These are phyloP conservation scores for Hippocampus zosterae DNA, from an alignment of 2,113 vertebrate genomes.

Conservation along the genomic window DNA sequence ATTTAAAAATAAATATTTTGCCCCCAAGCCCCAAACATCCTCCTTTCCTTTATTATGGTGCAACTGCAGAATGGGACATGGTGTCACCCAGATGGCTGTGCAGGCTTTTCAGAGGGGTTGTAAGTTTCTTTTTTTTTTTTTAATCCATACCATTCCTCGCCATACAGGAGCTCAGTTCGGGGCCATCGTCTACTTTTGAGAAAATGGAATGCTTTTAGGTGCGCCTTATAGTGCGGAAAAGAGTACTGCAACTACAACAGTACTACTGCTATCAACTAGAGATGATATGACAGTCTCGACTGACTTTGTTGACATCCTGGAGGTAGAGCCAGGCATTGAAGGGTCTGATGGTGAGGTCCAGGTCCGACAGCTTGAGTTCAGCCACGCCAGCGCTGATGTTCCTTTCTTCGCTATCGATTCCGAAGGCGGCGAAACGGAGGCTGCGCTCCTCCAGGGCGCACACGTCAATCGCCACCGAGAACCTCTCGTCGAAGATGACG, in stretches of 20 bases:
- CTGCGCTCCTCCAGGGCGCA: constrained; percentile 82
- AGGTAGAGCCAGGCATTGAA: constrained; percentile 96
- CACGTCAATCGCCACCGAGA: constrained; percentile 81
- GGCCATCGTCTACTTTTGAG: no score
- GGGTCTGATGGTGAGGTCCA: constrained; percentile 82
- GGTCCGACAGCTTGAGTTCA: constrained; percentile 88
- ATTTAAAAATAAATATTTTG: no score
- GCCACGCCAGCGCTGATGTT: constrained; percentile 85
- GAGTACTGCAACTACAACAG: background rate
- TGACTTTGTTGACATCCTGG: constrained; percentile 90
- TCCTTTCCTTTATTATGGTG: no score
- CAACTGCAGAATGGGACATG: no score
- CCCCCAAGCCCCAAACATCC: no score
- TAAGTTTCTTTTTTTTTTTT: no score
- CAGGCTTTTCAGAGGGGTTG: no score
- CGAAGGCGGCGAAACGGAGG: constrained; percentile 85
- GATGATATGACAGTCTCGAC: background rate
- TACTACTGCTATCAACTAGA: background rate
- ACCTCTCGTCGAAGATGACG: constrained; percentile 87
- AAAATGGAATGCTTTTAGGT: no score
- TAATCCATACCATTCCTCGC: no score
- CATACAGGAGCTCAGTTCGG: no score
- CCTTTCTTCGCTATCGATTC: constrained; percentile 82
- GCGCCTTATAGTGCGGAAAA: background rate
- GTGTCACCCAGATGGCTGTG: no score